A percentile compares a stretch with the other conserved stretches of the same genome.
These are phyloP conservation scores for Garrulus glandarius DNA, from an alignment of 2,797 vertebrate species.

Conservation along the genomic window DNA sequence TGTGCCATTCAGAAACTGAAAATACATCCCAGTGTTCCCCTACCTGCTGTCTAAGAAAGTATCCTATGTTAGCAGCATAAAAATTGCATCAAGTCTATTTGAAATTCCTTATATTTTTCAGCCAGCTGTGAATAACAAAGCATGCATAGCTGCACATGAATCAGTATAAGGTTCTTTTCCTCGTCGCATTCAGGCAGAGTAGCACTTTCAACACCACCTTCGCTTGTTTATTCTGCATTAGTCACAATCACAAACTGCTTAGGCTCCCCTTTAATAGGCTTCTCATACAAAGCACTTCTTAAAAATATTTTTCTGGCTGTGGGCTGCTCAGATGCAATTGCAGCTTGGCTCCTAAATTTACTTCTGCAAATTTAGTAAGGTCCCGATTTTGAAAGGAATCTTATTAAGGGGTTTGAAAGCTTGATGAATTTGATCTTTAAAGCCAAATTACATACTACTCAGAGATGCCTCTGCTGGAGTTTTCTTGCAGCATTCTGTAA, in stretches of 20 bases:
- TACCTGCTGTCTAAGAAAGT: not conserved
- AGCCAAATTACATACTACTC: not conserved
- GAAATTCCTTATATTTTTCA: not conserved
- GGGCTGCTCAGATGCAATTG: not conserved
- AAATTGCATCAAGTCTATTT: not conserved
- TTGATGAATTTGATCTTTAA: not conserved
- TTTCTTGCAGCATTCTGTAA: not conserved
- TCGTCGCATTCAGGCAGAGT: not conserved
- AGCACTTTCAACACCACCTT: not conserved
- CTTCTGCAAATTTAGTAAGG: not conserved
- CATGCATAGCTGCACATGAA: not conserved
- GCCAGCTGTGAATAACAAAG: not conserved
- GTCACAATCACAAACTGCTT: constrained; percentile 11
- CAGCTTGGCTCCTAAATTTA: not conserved
- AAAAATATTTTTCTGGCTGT: not conserved
- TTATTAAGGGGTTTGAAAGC: not conserved
- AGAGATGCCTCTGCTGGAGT: not conserved
- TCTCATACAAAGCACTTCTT: not conserved
- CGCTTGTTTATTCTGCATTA: not conserved
- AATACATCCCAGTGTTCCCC: not conserved
- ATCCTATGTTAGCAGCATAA: not conserved
- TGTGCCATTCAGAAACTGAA: not conserved
- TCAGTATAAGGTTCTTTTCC: not conserved
- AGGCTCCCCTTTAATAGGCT: not conserved
- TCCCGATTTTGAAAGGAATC: not conserved